Conservation (phyloP, 2,888 invertebrate genomes). For the Diarsia mendica region DNA sequence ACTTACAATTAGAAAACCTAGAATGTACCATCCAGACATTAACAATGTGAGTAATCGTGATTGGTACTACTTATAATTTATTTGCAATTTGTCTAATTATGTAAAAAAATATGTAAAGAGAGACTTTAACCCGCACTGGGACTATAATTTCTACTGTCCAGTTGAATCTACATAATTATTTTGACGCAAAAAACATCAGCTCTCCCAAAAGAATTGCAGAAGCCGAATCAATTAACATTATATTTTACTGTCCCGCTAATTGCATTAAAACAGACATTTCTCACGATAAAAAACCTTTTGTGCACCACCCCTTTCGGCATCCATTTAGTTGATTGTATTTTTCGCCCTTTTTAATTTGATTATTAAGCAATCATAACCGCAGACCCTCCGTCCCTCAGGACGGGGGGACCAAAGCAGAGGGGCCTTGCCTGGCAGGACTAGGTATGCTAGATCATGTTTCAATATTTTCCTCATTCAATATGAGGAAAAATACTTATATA, state of each 20-base stretch:
- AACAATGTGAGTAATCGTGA: not conserved
- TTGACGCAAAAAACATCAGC: not conserved
- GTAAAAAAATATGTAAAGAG: not conserved
- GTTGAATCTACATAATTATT: not conserved
- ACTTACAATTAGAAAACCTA: not conserved
- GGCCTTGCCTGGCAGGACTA: not conserved
- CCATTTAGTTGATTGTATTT: constrained; percentile 65
- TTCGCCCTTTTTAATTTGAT: constrained; percentile 67
- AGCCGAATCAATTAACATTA: constrained; percentile 21
- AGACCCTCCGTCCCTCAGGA: constrained; percentile 46
- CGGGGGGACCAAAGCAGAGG: constrained; percentile 21
- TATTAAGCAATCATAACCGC: constrained; percentile 66
- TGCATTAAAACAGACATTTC: constrained; percentile 44
- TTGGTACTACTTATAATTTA: not conserved
- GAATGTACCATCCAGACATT: not conserved
- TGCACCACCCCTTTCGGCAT: constrained; percentile 54
- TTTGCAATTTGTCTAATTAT: constrained; percentile 3
- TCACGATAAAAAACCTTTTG: constrained; percentile 29
- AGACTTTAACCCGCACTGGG: not conserved
- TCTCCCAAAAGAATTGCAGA: not conserved
- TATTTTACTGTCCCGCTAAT: constrained; percentile 40
- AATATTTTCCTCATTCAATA: not conserved
- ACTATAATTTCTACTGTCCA: not conserved
- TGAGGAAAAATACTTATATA: too few species aligned
- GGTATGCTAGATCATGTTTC: not conserved